These are phyloP conservation scores for Nyctibius bracteatus DNA, from an alignment of 2,113 vertebrate genomes.

Conservation along the genomic window DNA sequence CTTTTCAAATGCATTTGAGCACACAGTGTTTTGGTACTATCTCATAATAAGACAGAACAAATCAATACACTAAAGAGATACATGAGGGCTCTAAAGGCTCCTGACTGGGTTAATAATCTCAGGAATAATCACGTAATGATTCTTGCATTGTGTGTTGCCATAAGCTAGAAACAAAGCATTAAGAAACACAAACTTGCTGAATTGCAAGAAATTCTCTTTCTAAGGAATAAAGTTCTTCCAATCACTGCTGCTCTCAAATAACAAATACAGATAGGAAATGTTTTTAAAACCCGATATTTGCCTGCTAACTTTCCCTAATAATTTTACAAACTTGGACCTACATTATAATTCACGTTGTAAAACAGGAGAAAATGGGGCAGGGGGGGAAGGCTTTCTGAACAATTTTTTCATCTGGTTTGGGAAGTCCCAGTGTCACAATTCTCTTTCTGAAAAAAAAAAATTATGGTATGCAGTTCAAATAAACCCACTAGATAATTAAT, in stretches of 20 bases:
- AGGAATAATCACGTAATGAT: neutral
- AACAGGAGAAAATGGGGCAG: neutral
- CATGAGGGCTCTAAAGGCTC: neutral
- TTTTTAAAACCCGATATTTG: neutral
- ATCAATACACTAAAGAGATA: neutral
- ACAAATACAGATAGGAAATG: neutral
- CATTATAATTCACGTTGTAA: neutral
- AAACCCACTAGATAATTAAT: neutral
- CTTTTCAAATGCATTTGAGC: neutral
- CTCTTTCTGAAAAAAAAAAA: neutral
- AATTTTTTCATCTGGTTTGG: neutral
- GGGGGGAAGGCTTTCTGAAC: neutral
- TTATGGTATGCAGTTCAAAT: neutral
- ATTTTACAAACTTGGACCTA: neutral
- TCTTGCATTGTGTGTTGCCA: neutral
- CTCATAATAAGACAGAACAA: neutral
- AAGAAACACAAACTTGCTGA: neutral
- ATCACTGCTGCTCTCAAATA: neutral
- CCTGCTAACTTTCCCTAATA: neutral
- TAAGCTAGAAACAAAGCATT: neutral
- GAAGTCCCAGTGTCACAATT: neutral
- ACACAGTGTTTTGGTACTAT: fast-evolving
- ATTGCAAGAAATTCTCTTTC: neutral
- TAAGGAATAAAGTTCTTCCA: neutral
- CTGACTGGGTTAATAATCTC: neutral